Percentiles rank a stretch among this genome's conserved stretches.
phyloP scores from a whole-genome alignment of 2,113 vertebrate species.

The Trachemys scripta region DNA sequence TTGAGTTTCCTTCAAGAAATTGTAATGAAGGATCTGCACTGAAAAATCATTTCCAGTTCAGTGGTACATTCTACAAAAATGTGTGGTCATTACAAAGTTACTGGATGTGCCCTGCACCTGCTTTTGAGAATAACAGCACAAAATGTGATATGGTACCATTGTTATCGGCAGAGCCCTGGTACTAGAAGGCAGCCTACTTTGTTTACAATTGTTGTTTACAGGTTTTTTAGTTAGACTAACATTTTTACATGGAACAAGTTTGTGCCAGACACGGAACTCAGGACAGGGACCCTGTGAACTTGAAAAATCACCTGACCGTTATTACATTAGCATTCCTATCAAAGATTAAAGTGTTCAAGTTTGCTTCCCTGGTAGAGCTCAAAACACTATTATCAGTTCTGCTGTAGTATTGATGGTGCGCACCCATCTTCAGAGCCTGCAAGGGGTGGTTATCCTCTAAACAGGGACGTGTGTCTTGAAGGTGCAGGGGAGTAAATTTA shows the following conservation, averaged over 20 bases:
- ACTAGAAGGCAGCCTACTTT: not conserved
- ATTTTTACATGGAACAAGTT: not conserved
- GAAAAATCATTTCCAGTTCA: not conserved
- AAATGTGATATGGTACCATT: not conserved
- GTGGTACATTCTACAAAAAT: not conserved
- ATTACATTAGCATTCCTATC: not conserved
- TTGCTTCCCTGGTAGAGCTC: not conserved
- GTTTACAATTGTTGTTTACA: not conserved
- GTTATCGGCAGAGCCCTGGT: not conserved
- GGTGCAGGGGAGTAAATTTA: not conserved
- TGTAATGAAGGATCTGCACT: fast-evolving
- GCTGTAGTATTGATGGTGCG: fast-evolving
- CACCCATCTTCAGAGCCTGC: not conserved
- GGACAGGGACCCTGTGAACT: not conserved
- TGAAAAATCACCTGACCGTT: fast-evolving
- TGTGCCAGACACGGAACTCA: not conserved
- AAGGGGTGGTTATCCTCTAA: not conserved
- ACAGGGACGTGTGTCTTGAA: not conserved
- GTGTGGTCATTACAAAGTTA: no score
- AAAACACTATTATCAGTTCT: fast-evolving
- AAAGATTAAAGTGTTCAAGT: not conserved
- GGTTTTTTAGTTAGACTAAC: not conserved
- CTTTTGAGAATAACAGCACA: not conserved
- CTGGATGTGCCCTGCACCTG: not conserved
- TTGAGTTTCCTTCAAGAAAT: not conserved